phyloP scores from a whole-genome alignment of 2,888 invertebrate species.

The Dyspetes luteomarginatus region DNA sequence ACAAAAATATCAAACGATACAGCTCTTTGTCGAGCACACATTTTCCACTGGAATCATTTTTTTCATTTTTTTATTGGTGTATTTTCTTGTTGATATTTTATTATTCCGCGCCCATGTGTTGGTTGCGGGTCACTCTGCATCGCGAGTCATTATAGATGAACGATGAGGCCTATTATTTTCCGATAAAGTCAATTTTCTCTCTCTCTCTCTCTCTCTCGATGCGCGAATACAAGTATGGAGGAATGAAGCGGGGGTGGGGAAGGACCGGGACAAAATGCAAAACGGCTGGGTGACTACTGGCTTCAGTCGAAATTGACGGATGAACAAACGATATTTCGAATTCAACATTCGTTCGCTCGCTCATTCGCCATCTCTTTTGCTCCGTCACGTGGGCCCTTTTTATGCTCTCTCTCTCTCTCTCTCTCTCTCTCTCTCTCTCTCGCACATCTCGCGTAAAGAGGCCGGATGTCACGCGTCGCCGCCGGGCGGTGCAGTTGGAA shows the following conservation, averaged over 20 bases:
- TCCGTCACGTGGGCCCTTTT: neutral
- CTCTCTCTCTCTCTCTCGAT: slow-evolving; percentile 29
- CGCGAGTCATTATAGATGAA: slow-evolving; percentile 51
- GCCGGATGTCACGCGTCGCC: slow-evolving; percentile 61
- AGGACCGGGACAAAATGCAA: slow-evolving; percentile 55
- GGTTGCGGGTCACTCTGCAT: slow-evolving; percentile 37
- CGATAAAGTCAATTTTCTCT: slow-evolving; percentile 51
- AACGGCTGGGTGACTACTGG: slow-evolving; percentile 42
- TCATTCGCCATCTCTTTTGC: slow-evolving; percentile 15
- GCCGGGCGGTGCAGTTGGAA: slow-evolving; percentile 52
- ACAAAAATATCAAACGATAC: neutral
- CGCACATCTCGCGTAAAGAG: neutral
- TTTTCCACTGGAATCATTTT: slow-evolving; percentile 12
- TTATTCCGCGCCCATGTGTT: slow-evolving; percentile 43
- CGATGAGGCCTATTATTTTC: slow-evolving; percentile 63
- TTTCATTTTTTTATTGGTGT: slow-evolving; percentile 3
- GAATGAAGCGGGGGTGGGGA: too few relatives aligned
- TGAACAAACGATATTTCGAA: slow-evolving; percentile 64
- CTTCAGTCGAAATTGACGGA: slow-evolving; percentile 63
- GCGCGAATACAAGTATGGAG: slow-evolving; percentile 35
- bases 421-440: slow-evolving; percentile 37
- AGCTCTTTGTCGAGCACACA: slow-evolving; percentile 13
- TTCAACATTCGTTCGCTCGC: slow-evolving; percentile 55
- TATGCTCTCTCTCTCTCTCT: neutral
- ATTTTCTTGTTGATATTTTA: slow-evolving; percentile 47